Percentiles rank a stretch among this genome's conserved stretches.
phyloP scores from a whole-genome alignment of 2,888 invertebrate species.

The Calameuta filiformis region DNA sequence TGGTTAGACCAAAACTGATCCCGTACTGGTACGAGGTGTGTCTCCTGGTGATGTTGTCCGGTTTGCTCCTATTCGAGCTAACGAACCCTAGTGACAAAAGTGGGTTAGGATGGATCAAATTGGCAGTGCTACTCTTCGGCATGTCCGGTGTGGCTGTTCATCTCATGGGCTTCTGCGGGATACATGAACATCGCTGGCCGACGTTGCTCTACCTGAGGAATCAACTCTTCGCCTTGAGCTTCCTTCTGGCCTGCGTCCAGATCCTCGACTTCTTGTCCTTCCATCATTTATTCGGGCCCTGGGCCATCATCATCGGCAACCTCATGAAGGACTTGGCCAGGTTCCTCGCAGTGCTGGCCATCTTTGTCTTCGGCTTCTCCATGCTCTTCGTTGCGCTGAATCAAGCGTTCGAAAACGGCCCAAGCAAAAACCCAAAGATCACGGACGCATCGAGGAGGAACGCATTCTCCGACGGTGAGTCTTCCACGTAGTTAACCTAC shows the following conservation, averaged over 20 bases:
- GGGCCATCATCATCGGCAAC: slow-evolving; percentile 99
- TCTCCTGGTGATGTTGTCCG: slow-evolving; percentile 93
- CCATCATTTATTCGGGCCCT: slow-evolving; percentile 99
- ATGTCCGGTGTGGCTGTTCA: slow-evolving; percentile 93
- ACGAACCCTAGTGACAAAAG: slow-evolving; percentile 98
- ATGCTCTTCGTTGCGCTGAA: slow-evolving; percentile 96
- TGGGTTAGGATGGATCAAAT: slow-evolving; percentile 94
- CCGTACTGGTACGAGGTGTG: slow-evolving; percentile 98
- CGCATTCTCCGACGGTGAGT: slow-evolving; percentile 82
- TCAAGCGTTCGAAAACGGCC: slow-evolving; percentile 86
- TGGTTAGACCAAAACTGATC: slow-evolving; percentile 80
- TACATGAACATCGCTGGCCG: slow-evolving; percentile 79
- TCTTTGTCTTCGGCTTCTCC: slow-evolving; percentile 99
- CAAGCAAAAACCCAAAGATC: slow-evolving; percentile 62
- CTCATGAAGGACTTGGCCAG: slow-evolving; percentile 93
- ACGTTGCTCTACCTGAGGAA: slow-evolving; percentile 94
- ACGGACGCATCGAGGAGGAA: slow-evolving; percentile 67
- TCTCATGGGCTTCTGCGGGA: slow-evolving; percentile 79
- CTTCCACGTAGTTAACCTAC: not conserved
- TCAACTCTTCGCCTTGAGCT: slow-evolving; percentile 95
- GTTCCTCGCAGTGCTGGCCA: slow-evolving; percentile 96
- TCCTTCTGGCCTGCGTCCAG: slow-evolving; percentile 96
- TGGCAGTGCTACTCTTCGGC: slow-evolving; percentile 86
- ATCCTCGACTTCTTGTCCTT: slow-evolving; percentile 98
- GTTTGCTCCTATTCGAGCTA: slow-evolving; percentile 93